Conservation (phyloP, 2,113 vertebrate genomes). For the Spilogale gracilis region DNA sequence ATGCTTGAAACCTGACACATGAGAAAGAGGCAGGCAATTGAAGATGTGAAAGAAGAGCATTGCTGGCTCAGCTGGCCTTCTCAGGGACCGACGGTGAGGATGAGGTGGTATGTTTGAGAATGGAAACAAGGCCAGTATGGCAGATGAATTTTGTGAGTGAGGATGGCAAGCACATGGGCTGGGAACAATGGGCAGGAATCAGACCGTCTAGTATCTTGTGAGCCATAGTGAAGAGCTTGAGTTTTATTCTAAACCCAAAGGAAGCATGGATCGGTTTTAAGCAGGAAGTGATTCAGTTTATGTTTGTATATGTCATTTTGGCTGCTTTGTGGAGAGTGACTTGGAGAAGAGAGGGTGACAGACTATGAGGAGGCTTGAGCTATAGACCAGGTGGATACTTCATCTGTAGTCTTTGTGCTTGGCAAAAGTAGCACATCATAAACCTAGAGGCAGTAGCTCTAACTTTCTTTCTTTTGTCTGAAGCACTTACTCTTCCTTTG, state of each 20-base stretch:
- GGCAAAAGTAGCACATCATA: background rate
- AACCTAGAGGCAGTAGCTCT: background rate
- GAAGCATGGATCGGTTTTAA: background rate
- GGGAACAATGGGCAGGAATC: no score
- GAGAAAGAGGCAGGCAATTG: background rate
- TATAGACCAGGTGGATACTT: background rate
- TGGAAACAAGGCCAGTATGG: background rate
- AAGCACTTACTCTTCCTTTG: background rate
- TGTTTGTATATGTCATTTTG: conserved; percentile 6
- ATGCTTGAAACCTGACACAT: background rate
- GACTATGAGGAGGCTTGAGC: background rate
- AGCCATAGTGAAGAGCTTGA: background rate
- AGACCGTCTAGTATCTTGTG: background rate
- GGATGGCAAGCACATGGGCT: no score
- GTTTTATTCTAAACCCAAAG: background rate
- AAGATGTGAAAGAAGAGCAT: background rate
- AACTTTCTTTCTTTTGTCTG: background rate
- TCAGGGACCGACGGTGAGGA: background rate
- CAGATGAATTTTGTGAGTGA: background rate
- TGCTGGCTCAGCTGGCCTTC: background rate
- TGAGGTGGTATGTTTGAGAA: background rate
- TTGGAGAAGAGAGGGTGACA: background rate
- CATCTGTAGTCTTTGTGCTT: background rate
- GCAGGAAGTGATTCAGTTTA: background rate
- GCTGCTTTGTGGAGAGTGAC: background rate